These are phyloP conservation scores for Strigamia transsilvanica DNA, from an alignment of 2,888 invertebrate genomes.

Conservation along the genomic window DNA sequence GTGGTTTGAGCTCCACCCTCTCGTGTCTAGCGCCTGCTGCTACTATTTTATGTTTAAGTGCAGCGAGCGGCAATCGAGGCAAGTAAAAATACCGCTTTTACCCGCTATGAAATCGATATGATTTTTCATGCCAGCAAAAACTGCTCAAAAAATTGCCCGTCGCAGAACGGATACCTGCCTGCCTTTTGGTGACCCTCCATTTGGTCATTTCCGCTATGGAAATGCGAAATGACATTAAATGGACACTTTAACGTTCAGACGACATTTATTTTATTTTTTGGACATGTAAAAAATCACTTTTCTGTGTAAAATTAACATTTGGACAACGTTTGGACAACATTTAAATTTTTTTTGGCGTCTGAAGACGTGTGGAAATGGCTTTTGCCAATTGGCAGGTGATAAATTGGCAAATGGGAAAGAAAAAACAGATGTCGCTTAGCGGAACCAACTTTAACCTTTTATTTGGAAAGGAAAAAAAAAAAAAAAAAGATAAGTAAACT, in stretches of 20 bases:
- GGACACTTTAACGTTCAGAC: too few species aligned
- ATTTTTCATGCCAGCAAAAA: conserved; percentile 11
- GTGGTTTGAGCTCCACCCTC: conserved; percentile 32
- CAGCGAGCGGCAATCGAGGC: conserved; percentile 34
- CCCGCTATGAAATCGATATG: conserved; percentile 32
- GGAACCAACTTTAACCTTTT: conserved; percentile 37
- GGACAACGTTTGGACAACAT: too few species aligned
- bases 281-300: too few species aligned
- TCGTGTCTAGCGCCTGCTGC: conserved; percentile 40
- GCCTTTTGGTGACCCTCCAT: not conserved
- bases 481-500: not conserved
- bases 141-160: conserved; percentile 31
- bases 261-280: too few species aligned
- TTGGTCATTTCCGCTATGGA: not conserved
- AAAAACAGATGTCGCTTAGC: conserved; percentile 18
- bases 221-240: too few species aligned
- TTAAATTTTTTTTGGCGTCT: too few species aligned
- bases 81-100: conserved; percentile 25
- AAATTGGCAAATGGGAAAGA: conserved; percentile 3
- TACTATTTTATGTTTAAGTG: conserved; percentile 49
- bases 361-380: not conserved
- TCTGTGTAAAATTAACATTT: too few species aligned
- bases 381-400: conserved; percentile 40
- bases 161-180: not conserved
- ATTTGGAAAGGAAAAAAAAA: not conserved